These are phyloP conservation scores for Parapsyche elsis DNA, from an alignment of 1,140 invertebrate genomes.

Conservation along the genomic window DNA sequence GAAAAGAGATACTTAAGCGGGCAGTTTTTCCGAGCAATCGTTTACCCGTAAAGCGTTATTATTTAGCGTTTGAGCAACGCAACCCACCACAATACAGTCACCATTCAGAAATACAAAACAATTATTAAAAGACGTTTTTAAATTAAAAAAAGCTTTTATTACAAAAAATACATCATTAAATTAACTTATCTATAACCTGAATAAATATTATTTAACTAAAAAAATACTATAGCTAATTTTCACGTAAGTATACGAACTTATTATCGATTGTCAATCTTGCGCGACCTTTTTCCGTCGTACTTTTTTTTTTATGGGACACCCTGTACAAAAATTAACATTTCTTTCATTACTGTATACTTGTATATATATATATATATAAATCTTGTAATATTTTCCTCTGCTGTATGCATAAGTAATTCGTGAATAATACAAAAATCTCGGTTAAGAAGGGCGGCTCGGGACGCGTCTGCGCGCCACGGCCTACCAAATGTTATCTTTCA, in stretches of 20 bases:
- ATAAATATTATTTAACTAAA: no score
- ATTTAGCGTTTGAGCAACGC: no score
- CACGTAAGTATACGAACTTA: no score
- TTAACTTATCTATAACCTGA: no score
- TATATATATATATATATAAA: constrained; percentile 46
- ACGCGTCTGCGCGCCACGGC: constrained; percentile 12
- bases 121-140: no score
- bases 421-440: constrained; percentile 67
- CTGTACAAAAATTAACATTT: constrained; percentile 67
- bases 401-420: constrained; percentile 70
- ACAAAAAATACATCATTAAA: no score
- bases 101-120: no score
- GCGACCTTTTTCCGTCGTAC: neutral
- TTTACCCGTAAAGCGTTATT: constrained; percentile 7
- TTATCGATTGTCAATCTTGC: neutral
- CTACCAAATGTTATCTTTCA: constrained; percentile 30
- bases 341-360: constrained; percentile 65
- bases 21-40: constrained; percentile 24
- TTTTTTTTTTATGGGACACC: constrained; percentile 27
- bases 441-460: constrained; percentile 40
- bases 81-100: no score
- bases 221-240: no score
- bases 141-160: no score
- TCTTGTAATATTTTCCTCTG: constrained; percentile 69
- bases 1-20: neutral